These are phyloP conservation scores for Leptura quadrifasciata DNA, from an alignment of 2,888 invertebrate species.

Conservation along the genomic window DNA sequence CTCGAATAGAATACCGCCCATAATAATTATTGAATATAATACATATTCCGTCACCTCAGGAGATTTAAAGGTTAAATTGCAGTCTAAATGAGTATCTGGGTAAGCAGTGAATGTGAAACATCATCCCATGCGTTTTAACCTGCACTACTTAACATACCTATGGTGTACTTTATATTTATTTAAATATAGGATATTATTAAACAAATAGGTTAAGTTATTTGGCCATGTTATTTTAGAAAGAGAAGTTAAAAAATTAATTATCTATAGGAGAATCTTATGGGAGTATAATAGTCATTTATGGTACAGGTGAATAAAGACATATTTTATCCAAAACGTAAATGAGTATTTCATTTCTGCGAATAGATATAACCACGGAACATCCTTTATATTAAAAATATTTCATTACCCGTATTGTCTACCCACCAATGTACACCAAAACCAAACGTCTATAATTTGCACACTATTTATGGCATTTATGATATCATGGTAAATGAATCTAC, in stretches of 20 bases:
- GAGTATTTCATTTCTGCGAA: no score
- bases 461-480: not conserved
- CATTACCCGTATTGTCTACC: not conserved
- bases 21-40: conserved; percentile 17
- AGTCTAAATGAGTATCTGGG: not conserved
- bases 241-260: no score
- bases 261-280: no score
- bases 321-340: no score
- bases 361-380: no score
- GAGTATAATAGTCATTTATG: no score
- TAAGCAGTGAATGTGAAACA: not conserved
- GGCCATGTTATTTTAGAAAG: no score
- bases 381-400: not conserved
- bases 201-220: no score
- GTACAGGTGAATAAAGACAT: no score
- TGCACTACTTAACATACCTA: not conserved
- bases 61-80: conserved; percentile 6
- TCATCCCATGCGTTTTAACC: not conserved
- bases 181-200: no score
- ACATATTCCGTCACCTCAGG: conserved; percentile 18
- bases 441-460: not conserved
- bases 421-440: not conserved
- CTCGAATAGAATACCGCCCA: conserved; percentile 9
- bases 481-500: not conserved
- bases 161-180: not conserved